Evolutionary conservation across 2,113 vertebrate species (phyloP).

Genomic region (Prochilodus magdalenae): DNA sequence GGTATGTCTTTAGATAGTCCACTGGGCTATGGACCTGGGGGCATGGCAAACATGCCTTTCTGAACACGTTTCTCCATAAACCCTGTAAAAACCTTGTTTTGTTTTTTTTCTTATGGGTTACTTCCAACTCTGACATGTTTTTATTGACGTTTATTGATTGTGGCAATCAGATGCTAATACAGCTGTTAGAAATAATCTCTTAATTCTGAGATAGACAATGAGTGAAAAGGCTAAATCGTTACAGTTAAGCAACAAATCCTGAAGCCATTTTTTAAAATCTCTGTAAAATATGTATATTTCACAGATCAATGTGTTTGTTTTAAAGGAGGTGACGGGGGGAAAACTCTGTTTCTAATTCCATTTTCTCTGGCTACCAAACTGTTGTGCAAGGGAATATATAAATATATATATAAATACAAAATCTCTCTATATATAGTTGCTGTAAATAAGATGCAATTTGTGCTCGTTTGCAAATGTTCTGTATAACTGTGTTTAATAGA

Average conservation of each 20-base stretch:
- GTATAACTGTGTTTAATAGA: constrained; percentile 96
- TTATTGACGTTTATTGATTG: constrained; percentile 65
- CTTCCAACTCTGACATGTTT: constrained; percentile 64
- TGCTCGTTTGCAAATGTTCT: constrained; percentile 92
- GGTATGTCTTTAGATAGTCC: constrained; percentile 93
- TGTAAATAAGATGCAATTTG: constrained; percentile 92
- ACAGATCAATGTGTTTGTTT: constrained; percentile 72
- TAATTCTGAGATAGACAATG: constrained; percentile 61
- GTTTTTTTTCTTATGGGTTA: constrained; percentile 52
- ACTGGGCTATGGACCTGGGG: constrained; percentile 88
- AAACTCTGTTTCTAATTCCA: constrained; percentile 79
- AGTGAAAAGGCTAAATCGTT: constrained; percentile 61
- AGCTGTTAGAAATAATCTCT: constrained; percentile 56
- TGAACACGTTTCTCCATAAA: constrained; percentile 65
- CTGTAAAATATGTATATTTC: constrained; percentile 81
- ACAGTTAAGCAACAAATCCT: constrained; percentile 69
- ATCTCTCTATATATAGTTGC: constrained; percentile 72
- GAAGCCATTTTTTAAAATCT: constrained; percentile 80
- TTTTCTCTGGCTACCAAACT: constrained; percentile 76
- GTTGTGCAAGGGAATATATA: constrained; percentile 73
- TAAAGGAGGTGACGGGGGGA: constrained; percentile 63
- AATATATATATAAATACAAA: constrained; percentile 58
- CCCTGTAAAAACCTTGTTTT: constrained; percentile 50
- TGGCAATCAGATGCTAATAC: constrained; percentile 63
- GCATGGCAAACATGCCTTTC: constrained; percentile 94